phyloP scores from a whole-genome alignment of 2,797 vertebrate species.

The Alfaro cultratus region DNA sequence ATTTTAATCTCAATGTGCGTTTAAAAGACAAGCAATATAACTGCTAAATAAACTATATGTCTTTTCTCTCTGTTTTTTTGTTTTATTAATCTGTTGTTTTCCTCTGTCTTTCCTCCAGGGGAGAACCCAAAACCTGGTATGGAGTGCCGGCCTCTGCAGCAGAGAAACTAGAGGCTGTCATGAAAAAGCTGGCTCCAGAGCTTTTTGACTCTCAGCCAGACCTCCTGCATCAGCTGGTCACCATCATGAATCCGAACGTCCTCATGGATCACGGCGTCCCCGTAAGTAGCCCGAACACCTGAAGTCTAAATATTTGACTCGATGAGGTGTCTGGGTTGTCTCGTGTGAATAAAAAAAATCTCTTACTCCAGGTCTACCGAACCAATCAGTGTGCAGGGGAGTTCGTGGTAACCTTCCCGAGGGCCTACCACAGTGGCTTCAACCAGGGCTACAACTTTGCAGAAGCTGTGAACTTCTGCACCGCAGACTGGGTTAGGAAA shows the following conservation, averaged over 20 bases:
- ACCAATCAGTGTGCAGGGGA: conserved; percentile 99
- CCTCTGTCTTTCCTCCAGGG: conserved; percentile 78
- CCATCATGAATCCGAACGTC: conserved; percentile 98
- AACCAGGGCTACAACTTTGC: conserved; percentile 99
- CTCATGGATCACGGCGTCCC: conserved; percentile 98
- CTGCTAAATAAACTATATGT: background rate
- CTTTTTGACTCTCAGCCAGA: conserved; percentile 97
- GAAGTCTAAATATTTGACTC: background rate
- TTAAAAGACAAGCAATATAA: background rate
- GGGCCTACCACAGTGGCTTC: conserved; percentile 98
- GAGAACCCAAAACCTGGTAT: conserved; percentile 99
- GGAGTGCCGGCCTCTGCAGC: conserved; percentile 95
- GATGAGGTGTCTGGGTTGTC: background rate
- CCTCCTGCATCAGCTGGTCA: conserved; percentile 96
- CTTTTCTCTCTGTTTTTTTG: background rate
- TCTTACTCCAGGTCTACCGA: conserved; percentile 88
- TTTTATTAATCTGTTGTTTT: background rate
- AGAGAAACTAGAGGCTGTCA: conserved; percentile 94
- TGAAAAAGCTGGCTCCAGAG: conserved; percentile 96
- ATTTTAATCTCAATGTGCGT: background rate
- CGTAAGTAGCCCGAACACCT: conserved; percentile 77
- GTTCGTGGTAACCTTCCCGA: conserved; percentile 97
- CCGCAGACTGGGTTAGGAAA: conserved; percentile 95
- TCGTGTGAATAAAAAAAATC: background rate
- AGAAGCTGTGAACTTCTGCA: conserved; percentile 99